These are phyloP conservation scores for Artibeus lituratus DNA, from an alignment of 2,797 vertebrate genomes.

Conservation along the genomic window DNA sequence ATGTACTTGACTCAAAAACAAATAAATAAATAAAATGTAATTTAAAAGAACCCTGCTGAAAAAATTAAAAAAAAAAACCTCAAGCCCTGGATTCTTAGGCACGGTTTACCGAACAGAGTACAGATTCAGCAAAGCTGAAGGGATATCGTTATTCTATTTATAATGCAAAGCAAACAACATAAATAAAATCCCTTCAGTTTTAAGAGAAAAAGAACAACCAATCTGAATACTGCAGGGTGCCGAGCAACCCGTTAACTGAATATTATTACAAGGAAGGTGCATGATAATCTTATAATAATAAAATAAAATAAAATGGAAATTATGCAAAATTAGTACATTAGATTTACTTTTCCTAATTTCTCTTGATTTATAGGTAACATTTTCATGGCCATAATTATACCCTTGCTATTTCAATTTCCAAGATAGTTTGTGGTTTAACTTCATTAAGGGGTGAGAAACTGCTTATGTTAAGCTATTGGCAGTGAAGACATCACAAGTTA, in stretches of 20 bases:
- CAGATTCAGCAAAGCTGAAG: neutral
- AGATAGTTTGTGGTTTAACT: neutral
- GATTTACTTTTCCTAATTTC: neutral
- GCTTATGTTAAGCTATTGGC: neutral
- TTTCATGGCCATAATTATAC: neutral
- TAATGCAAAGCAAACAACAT: neutral
- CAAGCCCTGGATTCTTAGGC: neutral
- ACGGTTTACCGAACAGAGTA: neutral
- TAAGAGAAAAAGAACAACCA: neutral
- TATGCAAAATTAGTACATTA: neutral
- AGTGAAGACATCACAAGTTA: neutral
- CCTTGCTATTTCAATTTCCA: neutral
- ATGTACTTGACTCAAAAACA: too few relatives aligned
- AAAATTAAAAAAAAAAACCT: too few relatives aligned
- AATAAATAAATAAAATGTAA: too few relatives aligned
- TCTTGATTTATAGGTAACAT: neutral
- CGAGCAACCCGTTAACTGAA: neutral
- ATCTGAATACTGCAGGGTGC: neutral
- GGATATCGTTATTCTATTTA: neutral
- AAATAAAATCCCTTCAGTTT: neutral
- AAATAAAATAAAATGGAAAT: slow-evolving; percentile 19
- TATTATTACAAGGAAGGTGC: neutral
- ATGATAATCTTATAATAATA: neutral
- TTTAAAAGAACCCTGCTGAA: too few relatives aligned
- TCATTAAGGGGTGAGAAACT: neutral